Evolutionary conservation across 1,140 invertebrate species (phyloP).

Genomic region (Uloborus diversus): DNA sequence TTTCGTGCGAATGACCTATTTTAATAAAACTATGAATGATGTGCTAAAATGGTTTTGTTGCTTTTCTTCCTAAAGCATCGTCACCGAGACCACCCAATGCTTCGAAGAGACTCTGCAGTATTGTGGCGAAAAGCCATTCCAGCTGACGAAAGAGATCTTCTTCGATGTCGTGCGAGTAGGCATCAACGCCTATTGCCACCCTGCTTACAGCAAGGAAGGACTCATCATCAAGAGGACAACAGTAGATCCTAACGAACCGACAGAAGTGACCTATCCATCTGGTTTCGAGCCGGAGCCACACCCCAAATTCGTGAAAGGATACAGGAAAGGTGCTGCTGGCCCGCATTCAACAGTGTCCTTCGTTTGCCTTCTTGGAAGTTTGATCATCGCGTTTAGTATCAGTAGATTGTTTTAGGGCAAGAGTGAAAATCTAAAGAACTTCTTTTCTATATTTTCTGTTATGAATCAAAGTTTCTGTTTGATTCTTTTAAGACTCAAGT

Average conservation of each 20-base stretch:
- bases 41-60: no score
- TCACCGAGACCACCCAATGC: slow-evolving; percentile 20
- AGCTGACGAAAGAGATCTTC: slow-evolving; percentile 30
- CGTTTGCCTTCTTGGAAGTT: no score
- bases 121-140: slow-evolving; percentile 31
- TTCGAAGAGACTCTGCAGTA: slow-evolving; percentile 28
- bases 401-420: no score
- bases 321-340: not conserved
- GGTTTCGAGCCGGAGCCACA: not conserved
- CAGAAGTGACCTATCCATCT: not conserved
- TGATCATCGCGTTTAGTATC: no score
- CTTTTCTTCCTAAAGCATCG: slow-evolving; percentile 31
- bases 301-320: slow-evolving; percentile 35
- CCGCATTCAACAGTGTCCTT: no score
- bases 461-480: no score
- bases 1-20: no score
- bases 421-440: no score
- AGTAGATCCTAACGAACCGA: not conserved
- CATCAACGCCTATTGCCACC: slow-evolving; percentile 17
- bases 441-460: no score
- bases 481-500: no score
- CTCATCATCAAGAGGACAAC: not conserved
- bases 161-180: slow-evolving; percentile 11
- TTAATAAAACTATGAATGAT: no score
- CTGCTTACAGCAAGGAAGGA: not conserved